Evolutionary conservation across 92 coral and sea anemone genomes (phyloP).

Genomic region (Phenganax stokvisi): DNA sequence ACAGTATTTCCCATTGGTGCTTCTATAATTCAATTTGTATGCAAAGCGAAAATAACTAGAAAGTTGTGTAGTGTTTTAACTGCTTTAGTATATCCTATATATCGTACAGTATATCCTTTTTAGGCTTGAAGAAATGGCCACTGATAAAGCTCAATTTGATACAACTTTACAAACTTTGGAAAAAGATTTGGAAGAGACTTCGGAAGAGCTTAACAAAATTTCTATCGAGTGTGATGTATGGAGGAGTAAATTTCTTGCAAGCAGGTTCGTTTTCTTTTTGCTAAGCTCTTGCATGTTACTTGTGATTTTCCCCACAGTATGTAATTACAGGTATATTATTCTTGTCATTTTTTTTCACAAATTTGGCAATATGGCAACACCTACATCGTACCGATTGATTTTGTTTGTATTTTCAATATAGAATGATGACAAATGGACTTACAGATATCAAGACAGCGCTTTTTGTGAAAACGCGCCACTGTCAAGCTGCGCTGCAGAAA

Average conservation of each 20-base stretch:
- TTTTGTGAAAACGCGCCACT: conserved; percentile 62
- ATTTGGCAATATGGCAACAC: background rate
- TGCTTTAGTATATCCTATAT: too few species aligned
- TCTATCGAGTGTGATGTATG: conserved; percentile 99
- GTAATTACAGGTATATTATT: background rate
- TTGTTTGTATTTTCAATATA: conserved; percentile 15
- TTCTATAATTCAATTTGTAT: too few species aligned
- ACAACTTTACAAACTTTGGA: conserved; percentile 75
- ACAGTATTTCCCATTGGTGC: background rate
- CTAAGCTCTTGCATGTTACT: background rate
- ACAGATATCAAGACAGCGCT: conserved; percentile 86
- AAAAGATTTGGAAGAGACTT: conserved; percentile 69
- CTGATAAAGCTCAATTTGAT: conserved; percentile 65
- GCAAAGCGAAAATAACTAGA: too few species aligned
- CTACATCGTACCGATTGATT: too few species aligned
- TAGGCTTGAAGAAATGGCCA: conserved; percentile 73
- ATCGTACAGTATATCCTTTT: background rate
- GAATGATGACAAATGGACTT: conserved; percentile 99
- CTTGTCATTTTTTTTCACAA: background rate
- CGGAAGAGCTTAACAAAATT: conserved; percentile 83
- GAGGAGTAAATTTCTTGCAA: conserved; percentile 97
- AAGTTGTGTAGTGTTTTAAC: too few species aligned
- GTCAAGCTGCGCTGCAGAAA: conserved; percentile 77
- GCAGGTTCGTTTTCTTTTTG: conserved; percentile 58
- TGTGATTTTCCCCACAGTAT: background rate